Conservation (phyloP, 2,797 vertebrate species). For the Cossypha dichroa region DNA sequence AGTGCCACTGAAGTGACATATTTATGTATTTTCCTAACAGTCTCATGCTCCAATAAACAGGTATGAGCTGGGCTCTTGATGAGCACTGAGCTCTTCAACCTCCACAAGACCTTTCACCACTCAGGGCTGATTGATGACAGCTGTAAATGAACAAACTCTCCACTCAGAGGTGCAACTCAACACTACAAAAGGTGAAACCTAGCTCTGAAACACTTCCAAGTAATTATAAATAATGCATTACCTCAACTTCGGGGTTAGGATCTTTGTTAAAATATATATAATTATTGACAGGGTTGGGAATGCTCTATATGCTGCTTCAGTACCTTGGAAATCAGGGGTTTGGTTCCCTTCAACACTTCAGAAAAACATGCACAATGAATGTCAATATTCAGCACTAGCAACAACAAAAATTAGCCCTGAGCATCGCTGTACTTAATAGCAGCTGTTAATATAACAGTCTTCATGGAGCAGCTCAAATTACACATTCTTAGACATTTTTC, state of each 20-base stretch:
- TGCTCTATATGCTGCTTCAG: background rate
- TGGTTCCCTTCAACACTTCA: background rate
- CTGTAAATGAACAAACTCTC: background rate
- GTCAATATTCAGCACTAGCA: background rate
- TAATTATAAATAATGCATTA: background rate
- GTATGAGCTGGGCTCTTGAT: background rate
- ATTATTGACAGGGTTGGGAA: background rate
- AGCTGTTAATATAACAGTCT: background rate
- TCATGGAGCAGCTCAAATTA: background rate
- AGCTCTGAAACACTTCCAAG: background rate
- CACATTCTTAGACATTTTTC: background rate
- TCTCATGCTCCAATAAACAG: background rate
- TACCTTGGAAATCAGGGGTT: background rate
- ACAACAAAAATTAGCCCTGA: background rate
- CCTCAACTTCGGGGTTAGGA: background rate
- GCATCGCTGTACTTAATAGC: background rate
- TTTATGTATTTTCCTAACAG: background rate
- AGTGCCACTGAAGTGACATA: background rate
- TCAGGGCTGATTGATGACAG: background rate
- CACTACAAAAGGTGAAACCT: background rate
- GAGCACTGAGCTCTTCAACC: background rate
- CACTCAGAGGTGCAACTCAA: background rate
- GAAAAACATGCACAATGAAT: background rate
- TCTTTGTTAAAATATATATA: background rate
- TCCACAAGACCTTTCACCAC: background rate